Evolutionary conservation across 2,797 vertebrate genomes (phyloP).

Genomic region (Protosalanx chinensis): DNA sequence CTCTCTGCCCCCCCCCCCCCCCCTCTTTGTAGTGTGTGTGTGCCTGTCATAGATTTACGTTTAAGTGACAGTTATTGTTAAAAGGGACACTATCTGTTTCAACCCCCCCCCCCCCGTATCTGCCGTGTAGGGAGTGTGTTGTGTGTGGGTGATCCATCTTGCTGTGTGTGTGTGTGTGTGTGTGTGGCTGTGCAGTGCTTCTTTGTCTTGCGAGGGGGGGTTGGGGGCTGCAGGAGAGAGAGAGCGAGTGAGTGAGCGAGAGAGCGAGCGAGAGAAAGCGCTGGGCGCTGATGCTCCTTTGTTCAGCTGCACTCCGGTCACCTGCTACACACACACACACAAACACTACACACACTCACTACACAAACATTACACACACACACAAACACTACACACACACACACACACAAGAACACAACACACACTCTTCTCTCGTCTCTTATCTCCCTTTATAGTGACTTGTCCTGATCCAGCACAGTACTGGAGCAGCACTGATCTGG

Average conservation of each 20-base stretch:
- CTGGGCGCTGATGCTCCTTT: constrained; percentile 52
- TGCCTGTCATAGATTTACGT: not conserved
- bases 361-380: no score
- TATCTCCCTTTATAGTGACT: not conserved
- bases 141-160: not conserved
- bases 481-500: no score
- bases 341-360: no score
- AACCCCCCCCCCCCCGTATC: not conserved
- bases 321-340: not conserved
- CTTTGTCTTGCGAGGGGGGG: constrained; percentile 55
- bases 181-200: constrained; percentile 38
- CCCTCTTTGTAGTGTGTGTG: not conserved
- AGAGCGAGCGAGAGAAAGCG: constrained; percentile 16
- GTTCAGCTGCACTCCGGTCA: constrained; percentile 41
- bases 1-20: not conserved
- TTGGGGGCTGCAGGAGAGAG: constrained; percentile 12
- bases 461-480: no score
- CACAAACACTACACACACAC: no score
- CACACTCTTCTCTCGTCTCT: not conserved
- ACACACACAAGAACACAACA: not conserved
- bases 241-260: constrained; percentile 30
- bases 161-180: constrained; percentile 8
- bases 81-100: no score
- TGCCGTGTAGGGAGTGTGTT: not conserved
- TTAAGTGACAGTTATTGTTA: constrained; percentile 9